Evolutionary conservation across 2,888 invertebrate species (phyloP), one percentile per base, ranked within the genome.

Genomic region (Exocentrus adspersus): DNA sequence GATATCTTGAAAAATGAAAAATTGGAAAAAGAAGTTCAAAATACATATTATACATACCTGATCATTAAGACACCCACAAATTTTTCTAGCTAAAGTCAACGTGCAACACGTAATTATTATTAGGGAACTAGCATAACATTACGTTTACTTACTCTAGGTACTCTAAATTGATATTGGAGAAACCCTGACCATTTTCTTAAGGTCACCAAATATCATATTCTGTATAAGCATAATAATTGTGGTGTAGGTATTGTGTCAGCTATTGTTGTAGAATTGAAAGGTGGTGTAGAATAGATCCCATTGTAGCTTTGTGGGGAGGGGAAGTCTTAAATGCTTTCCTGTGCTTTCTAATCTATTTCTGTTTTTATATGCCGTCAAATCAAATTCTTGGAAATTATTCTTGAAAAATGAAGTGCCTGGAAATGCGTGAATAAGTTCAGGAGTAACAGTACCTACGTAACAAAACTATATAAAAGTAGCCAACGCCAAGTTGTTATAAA

Each of bases 221-320:
- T n/a, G n/a, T n/a, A n/a, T n/a, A n/a, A n/a, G n/a, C n/a, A n/a
- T 21, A 17, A 20, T 2, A 41, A 3, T 41, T 14, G 3, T 48
- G 12, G 12, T 16, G 17, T 16, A 28, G 17, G n/a, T 9, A 51
- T 32, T 20, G 17, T 6, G 19, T 30, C 12, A 42, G n/a, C 24
- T 43, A 54, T 54, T 54, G 42, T 43, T 24, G 12, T 21, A 59
- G 52, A 61, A 61, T 62, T 58, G 63, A 65, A 68, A 46, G 51
- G 57, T 54, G 65, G 56, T 62, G 65, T 57, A 62, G 48, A 19
- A 48, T 32, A 51, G 24, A 51, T 41, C 51, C 51, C 30, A 51
- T 59, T 59, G 32, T 59, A 20, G 51, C 16, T n/a, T 24, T 41
- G 50, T 37, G 19, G 37, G 59, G 37, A 51, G 50, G 19, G 37